Evolutionary conservation across 2,888 invertebrate genomes (phyloP), one percentile per base, ranked within the genome.

Genomic region (Xanthia icteritia): DNA sequence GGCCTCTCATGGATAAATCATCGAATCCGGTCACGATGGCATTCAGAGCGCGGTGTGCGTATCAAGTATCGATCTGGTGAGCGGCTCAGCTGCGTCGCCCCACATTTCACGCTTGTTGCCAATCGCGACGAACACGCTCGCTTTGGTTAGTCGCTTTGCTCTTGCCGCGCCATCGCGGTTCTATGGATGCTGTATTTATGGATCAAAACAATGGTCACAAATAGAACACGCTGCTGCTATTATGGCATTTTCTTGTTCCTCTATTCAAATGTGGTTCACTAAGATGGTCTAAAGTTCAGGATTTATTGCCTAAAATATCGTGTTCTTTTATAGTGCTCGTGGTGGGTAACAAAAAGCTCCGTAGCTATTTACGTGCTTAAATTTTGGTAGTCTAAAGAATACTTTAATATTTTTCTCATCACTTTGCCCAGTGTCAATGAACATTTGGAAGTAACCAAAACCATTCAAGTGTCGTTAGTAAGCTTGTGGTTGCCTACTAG

Each of bases 11-110:
- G 88, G 90, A 89, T 90, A 91, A 91, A 91, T 91, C 90, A 92
- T 92, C 91, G 92, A 93, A 93, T 92, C 92, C 93, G 93, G 94
- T 91, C 92, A 93, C 93, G 90, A 89, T 90, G 91, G 91, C 92
- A 94, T 94, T 94, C 91, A 94, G 94, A 95, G 94, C 93, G 92
- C 93, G 93, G 89, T 92, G 92, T 93, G 94, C 94, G 95, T 96
- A 95, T 95, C 94, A 93, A 92, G 94, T 95, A 96, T 96, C 95
- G 95, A 96, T 96, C 94, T 94, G 90, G 92, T 91, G 93, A 94
- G 91, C 92, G 94, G 93, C 92, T 94, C 93, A 94, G 93, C 92
- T 93, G 92, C 93, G 93, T 93, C 93, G 94, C 92, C 92, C 94
- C 94, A 95, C 94, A 95, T 96, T 95, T 94, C 92, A 94, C 93